These are phyloP conservation scores for Oreonectes daqikongensis DNA, from an alignment of 2,797 vertebrate species.

Conservation along the genomic window DNA sequence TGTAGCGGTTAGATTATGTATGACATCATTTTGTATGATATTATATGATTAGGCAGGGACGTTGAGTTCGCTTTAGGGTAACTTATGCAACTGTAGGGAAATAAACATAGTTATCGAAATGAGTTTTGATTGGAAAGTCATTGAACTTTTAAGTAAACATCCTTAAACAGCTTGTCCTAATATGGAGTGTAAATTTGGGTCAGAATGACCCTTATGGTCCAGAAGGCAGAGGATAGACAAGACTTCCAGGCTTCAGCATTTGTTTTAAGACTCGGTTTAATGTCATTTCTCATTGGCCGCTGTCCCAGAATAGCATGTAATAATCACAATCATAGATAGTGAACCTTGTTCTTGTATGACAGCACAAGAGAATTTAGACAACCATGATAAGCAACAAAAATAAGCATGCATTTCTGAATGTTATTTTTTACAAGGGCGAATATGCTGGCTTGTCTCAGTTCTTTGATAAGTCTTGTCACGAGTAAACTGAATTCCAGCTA, in stretches of 20 bases:
- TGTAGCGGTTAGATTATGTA: neutral
- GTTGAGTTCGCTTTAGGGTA: neutral
- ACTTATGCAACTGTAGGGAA: neutral
- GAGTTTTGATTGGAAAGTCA: neutral
- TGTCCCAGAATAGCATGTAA: neutral
- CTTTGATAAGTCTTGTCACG: neutral
- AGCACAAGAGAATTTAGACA: neutral
- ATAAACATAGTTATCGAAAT: too few relatives aligned
- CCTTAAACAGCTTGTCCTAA: slow-evolving; percentile 2
- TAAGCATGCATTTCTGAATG: neutral
- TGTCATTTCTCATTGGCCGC: slow-evolving; percentile 1
- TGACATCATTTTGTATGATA: neutral
- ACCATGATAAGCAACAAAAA: neutral
- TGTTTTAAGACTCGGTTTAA: neutral
- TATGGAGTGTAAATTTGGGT: slow-evolving; percentile 9
- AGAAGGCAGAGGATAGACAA: neutral
- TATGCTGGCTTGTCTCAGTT: neutral
- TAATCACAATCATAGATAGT: neutral
- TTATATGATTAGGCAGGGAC: neutral
- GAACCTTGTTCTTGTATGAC: neutral
- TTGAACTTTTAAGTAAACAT: neutral
- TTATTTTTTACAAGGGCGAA: neutral
- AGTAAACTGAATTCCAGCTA: neutral
- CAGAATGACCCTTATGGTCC: neutral
- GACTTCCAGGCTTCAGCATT: neutral